Evolutionary conservation across 2,888 invertebrate species (phyloP), one percentile per base, ranked within the genome.

Genomic region (Hyalella azteca): DNA sequence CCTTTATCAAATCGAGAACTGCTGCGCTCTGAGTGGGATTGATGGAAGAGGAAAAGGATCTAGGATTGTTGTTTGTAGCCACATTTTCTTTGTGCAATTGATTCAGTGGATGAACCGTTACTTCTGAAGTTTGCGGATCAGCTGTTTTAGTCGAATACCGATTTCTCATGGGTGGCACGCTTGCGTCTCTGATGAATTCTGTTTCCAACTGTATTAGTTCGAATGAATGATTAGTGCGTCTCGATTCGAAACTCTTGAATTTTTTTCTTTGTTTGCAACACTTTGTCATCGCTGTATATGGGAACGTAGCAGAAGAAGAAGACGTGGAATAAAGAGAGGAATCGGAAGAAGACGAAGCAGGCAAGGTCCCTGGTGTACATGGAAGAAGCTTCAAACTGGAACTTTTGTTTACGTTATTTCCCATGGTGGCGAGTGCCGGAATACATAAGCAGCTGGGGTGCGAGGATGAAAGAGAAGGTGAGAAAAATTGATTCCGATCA

Each of bases 351-450:
- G 66, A 36, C 66, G 66, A 66, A 36, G 66, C 32, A 32, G 66
- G 11, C 26, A 66, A 66, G 36, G 32, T 66, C 66, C 66, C 66
- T 29, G 22, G 66, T 36, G 66, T 36, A 19, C 66, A 66, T 0
- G 66, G 66, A 66, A 66, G 66, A 15, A 66, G 66, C 66, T 36
- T 66, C 39, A 29, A 66, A 66, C 66, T 66, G 29, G 66, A 66
- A 66, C 66, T 66, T 66, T 66, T 66, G 66, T 66, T 66, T 66
- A 66, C 66, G 19, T 66, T 66, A 66, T 66, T 66, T 66, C 66
- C 66, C 66, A 66, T 66, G 66, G 66, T 29, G 66, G 66, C 39
- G n/a, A 66, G 66, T 19, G 7, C 36, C 19, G 9, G 66, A 66
- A 66, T 66, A 66, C 19, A 32, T 66, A 66, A 66, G 66, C 66